phyloP scores from a whole-genome alignment of 2,888 invertebrate species.

The Mycalesis mineus region DNA sequence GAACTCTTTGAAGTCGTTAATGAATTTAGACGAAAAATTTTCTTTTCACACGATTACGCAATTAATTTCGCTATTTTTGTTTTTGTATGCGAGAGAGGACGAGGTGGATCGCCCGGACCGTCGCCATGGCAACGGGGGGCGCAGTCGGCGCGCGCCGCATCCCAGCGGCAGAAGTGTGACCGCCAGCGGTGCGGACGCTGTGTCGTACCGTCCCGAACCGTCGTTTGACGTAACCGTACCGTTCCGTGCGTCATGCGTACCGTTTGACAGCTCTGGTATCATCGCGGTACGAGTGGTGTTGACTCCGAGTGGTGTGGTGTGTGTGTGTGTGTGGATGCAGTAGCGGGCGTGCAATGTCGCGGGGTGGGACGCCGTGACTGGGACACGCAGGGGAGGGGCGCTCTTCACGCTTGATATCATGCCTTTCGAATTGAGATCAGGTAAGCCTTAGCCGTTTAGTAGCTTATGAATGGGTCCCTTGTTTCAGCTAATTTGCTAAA shows the following conservation, averaged over 20 bases:
- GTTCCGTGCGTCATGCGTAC: conserved; percentile 51
- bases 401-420: conserved; percentile 63
- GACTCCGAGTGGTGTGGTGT: conserved; percentile 32
- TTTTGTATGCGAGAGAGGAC: conserved; percentile 62
- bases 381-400: conserved; percentile 55
- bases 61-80: conserved; percentile 76
- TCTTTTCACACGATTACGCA: conserved; percentile 67
- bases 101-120: conserved; percentile 69
- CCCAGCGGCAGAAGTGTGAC: conserved; percentile 63
- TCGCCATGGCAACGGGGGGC: conserved; percentile 66
- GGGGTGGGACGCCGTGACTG: conserved; percentile 60
- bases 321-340: conserved; percentile 57
- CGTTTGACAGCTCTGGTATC: conserved; percentile 37
- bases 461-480: conserved; percentile 17
- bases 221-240: conserved; percentile 54
- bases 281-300: conserved; percentile 43
- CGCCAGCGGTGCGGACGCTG: conserved; percentile 59
- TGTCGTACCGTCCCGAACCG: conserved; percentile 49
- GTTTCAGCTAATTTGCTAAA: conserved; percentile 9
- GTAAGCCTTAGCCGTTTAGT: conserved; percentile 50
- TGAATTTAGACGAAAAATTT: conserved; percentile 41
- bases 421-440: conserved; percentile 74
- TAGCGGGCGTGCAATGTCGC: conserved; percentile 56
- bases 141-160: conserved; percentile 72
- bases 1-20: conserved; percentile 47